Percentiles rank a stretch among this genome's conserved stretches.
phyloP scores from a whole-genome alignment of 2,797 vertebrate species.

The Silurus lanzhouensis region DNA sequence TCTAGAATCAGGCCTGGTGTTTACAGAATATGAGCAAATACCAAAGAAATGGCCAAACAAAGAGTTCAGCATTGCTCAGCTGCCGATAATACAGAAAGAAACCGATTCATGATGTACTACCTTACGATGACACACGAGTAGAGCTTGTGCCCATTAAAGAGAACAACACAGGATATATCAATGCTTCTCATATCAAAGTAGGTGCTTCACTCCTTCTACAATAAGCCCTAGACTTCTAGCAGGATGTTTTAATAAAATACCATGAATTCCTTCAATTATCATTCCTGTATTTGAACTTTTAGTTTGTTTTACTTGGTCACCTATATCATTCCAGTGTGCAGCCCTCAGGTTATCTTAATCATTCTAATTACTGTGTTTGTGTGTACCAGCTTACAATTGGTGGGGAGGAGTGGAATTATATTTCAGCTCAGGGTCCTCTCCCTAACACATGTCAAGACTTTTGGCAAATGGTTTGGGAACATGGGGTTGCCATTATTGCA shows the following conservation, averaged over 20 bases:
- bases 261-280: neutral
- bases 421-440: slow-evolving; percentile 91
- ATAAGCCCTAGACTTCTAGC: neutral
- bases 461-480: slow-evolving; percentile 99
- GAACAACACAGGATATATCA: slow-evolving; percentile 98
- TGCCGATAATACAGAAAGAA: slow-evolving; percentile 89
- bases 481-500: slow-evolving; percentile 91
- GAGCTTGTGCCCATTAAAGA: slow-evolving; percentile 98
- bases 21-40: slow-evolving; percentile 91
- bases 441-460: slow-evolving; percentile 93
- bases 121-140: slow-evolving; percentile 90
- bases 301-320: neutral
- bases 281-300: neutral
- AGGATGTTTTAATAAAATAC: neutral
- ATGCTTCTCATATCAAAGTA: slow-evolving; percentile 92
- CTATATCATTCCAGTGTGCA: neutral
- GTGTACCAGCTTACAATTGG: slow-evolving; percentile 81
- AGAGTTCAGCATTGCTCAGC: slow-evolving; percentile 80
- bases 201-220: slow-evolving; percentile 46
- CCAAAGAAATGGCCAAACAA: slow-evolving; percentile 77
- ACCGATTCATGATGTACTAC: slow-evolving; percentile 93
- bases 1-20: slow-evolving; percentile 88
- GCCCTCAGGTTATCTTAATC: neutral
- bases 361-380: neutral
- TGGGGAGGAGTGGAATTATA: slow-evolving; percentile 94